These are phyloP conservation scores for Gryon sp. DNA, from an alignment of 1,140 invertebrate genomes.

Conservation along the genomic window DNA sequence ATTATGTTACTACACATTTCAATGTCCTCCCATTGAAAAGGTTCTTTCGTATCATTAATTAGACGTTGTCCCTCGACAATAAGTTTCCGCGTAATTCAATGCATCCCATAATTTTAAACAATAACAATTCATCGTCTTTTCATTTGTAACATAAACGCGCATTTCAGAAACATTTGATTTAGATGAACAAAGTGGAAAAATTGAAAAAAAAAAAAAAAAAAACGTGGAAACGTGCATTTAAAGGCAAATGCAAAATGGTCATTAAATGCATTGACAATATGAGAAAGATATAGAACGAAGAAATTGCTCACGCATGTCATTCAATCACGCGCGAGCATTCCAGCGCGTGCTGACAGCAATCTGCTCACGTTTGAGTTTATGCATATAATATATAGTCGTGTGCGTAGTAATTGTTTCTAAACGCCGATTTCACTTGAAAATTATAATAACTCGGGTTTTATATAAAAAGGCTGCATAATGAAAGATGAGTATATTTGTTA, in stretches of 20 bases:
- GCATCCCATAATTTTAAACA: conserved; percentile 25
- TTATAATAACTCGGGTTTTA: conserved; percentile 9
- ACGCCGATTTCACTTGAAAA: conserved; percentile 44
- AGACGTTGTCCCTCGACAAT: conserved; percentile 14
- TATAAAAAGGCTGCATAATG: conserved; percentile 13
- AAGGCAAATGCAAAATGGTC: too few relatives aligned
- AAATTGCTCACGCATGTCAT: conserved; percentile 32
- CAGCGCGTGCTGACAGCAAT: conserved; percentile 50
- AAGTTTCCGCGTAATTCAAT: conserved; percentile 45
- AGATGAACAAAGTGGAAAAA: background rate
- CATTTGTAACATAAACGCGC: conserved; percentile 11
- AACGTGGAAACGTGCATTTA: too few relatives aligned
- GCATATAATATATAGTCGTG: conserved; percentile 35
- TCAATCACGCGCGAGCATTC: conserved; percentile 54
- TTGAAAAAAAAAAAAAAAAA: too few relatives aligned
- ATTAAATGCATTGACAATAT: conserved; percentile 2
- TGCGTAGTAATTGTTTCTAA: conserved; percentile 54
- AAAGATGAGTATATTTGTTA: conserved; percentile 40
- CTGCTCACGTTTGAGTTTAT: conserved; percentile 49
- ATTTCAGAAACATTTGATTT: conserved; percentile 11
- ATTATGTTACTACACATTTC: conserved; percentile 29
- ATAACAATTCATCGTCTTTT: conserved; percentile 32
- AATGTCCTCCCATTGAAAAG: conserved; percentile 34
- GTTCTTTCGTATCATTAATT: conserved; percentile 41
- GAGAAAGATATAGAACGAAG: conserved; percentile 21